Conservation (phyloP, 1,140 invertebrate species). For the Drosophila asahinai region DNA sequence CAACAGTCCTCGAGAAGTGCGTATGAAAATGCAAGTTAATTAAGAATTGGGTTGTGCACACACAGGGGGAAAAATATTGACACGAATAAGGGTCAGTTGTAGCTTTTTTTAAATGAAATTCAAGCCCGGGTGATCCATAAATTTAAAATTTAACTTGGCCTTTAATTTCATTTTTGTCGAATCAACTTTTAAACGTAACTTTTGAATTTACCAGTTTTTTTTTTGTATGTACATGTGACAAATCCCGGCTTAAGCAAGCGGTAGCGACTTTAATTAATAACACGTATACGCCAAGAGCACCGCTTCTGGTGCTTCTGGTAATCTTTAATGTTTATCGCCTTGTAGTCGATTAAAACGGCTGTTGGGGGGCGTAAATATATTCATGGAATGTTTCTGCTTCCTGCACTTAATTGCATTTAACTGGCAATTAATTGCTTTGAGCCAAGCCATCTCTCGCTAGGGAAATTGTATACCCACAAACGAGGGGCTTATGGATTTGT, state of each 20-base stretch:
- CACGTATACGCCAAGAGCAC: constrained; percentile 28
- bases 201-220: neutral
- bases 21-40: constrained; percentile 58
- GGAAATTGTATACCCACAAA: constrained; percentile 12
- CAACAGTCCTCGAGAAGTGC: constrained; percentile 24
- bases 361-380: constrained; percentile 61
- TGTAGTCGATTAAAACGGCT: constrained; percentile 71
- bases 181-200: too few species aligned
- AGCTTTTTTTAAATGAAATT: neutral
- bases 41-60: constrained; percentile 47
- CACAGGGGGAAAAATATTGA: neutral
- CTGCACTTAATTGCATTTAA: constrained; percentile 60
- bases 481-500: neutral
- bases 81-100: neutral
- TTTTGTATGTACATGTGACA: constrained; percentile 16
- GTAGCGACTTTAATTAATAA: constrained; percentile 50
- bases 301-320: constrained; percentile 12
- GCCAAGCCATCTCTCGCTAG: constrained; percentile 12
- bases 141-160: neutral
- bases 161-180: neutral
- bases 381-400: constrained; percentile 40
- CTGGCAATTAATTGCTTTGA: constrained; percentile 51
- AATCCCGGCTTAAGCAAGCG: constrained; percentile 60
- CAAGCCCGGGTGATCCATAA: neutral
- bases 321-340: constrained; percentile 75